Percentiles rank a stretch among this genome's conserved stretches.
Evolutionary conservation across 2,113 vertebrate species (phyloP).

Genomic region (Clarias batrachus): DNA sequence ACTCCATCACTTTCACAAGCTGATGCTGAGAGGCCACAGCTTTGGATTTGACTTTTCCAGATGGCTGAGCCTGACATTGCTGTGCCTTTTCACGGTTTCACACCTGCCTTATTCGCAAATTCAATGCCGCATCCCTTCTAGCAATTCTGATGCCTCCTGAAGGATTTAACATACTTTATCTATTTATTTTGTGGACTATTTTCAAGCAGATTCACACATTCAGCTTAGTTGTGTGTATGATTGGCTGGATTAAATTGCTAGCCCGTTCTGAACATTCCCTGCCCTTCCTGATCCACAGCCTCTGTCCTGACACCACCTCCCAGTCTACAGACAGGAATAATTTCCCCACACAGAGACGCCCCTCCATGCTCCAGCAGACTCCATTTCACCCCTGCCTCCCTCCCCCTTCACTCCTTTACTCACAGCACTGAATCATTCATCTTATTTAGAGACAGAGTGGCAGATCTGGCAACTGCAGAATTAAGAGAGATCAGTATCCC

Average conservation of each 20-base stretch:
- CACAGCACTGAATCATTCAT: conserved; percentile 45
- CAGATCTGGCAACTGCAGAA: conserved; percentile 50
- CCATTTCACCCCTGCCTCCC: conserved; percentile 1
- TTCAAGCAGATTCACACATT: conserved; percentile 21
- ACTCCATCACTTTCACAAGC: conserved; percentile 38
- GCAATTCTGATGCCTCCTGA: conserved; percentile 9
- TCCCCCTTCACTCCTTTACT: conserved; percentile 23
- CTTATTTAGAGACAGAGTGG: conserved; percentile 47
- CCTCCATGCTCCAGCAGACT: conserved; percentile 8
- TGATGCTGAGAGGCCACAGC: conserved; percentile 40
- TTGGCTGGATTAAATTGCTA: background rate
- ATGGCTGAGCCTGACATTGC: conserved; percentile 36
- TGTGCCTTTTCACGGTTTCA: conserved; percentile 10
- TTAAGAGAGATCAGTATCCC: conserved; percentile 54
- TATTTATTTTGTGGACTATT: background rate
- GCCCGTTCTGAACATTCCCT: background rate
- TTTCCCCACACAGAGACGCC: conserved; percentile 6
- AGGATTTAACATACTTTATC: background rate
- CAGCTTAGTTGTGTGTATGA: background rate
- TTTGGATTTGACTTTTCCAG: conserved; percentile 43
- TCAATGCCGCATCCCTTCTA: conserved; percentile 22
- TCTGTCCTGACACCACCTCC: background rate
- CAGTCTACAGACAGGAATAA: conserved; percentile 17
- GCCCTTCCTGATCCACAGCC: background rate
- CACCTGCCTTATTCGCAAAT: conserved; percentile 28